These are phyloP conservation scores for Silurus lanzhouensis DNA, from an alignment of 2,797 vertebrate genomes.

Conservation along the genomic window DNA sequence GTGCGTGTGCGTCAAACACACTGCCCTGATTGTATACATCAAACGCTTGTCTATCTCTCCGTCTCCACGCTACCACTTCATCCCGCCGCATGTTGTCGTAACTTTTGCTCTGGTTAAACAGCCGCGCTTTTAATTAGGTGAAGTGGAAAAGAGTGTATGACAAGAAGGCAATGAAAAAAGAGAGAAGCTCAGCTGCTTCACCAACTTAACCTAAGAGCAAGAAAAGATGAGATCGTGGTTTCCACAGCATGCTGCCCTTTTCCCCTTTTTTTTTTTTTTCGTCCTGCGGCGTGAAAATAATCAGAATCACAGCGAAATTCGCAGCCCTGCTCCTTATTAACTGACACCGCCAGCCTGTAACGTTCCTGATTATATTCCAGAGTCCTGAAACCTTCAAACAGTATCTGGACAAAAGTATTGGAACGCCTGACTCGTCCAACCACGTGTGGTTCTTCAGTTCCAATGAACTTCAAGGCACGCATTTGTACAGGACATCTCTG, in stretches of 20 bases:
- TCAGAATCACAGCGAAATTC: neutral
- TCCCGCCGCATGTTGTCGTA: neutral
- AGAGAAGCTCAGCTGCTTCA: neutral
- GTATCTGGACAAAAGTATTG: neutral
- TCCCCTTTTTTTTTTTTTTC: neutral
- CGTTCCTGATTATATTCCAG: neutral
- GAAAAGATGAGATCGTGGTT: neutral
- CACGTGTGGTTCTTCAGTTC: too few species aligned
- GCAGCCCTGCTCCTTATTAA: neutral
- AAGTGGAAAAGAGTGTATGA: neutral
- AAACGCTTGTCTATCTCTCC: slow-evolving; percentile 2
- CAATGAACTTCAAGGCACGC: too few species aligned
- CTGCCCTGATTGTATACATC: slow-evolving; percentile 33
- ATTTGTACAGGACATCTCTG: too few species aligned
- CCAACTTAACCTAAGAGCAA: neutral
- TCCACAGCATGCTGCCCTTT: neutral
- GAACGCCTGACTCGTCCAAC: too few species aligned
- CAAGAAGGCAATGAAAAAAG: neutral
- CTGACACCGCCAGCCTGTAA: neutral
- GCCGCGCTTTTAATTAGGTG: slow-evolving; percentile 10
- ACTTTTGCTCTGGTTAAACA: neutral
- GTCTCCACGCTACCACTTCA: neutral
- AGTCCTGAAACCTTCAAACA: neutral
- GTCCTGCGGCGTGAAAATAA: neutral
- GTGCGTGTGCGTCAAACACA: neutral